Conservation (phyloP, 2,797 vertebrate genomes). For the Urosaurus nigricauda region DNA sequence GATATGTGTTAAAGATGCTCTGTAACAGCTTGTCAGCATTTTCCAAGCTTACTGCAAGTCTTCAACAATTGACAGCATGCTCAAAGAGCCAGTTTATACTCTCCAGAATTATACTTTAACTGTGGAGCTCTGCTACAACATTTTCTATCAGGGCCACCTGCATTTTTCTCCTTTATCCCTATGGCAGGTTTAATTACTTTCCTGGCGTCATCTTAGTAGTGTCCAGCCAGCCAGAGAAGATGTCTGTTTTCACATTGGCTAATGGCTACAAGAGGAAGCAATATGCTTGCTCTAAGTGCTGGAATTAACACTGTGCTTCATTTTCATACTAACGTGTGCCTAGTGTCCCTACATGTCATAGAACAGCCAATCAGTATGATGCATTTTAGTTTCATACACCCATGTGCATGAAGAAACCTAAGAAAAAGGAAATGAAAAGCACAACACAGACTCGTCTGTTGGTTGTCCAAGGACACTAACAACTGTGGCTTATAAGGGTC, state of each 20-base stretch:
- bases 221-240: slow-evolving; percentile 47
- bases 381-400: slow-evolving; percentile 82
- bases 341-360: slow-evolving; percentile 79
- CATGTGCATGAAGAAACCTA: slow-evolving; percentile 76
- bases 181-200: slow-evolving; percentile 6
- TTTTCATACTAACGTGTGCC: slow-evolving; percentile 73
- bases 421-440: slow-evolving; percentile 78
- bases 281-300: slow-evolving; percentile 64
- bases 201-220: background rate
- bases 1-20: background rate
- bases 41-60: background rate
- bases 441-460: slow-evolving; percentile 73
- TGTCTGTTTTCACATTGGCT: slow-evolving; percentile 64
- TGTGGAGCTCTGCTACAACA: slow-evolving; percentile 1
- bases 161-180: background rate
- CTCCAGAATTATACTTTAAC: background rate
- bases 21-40: background rate
- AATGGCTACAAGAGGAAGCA: slow-evolving; percentile 70
- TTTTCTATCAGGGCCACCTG: background rate
- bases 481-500: slow-evolving; percentile 78
- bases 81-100: background rate
- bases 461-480: slow-evolving; percentile 84
- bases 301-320: slow-evolving; percentile 70
- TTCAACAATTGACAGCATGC: background rate
- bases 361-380: slow-evolving; percentile 79